Base-by-base conservation (phyloP, 2,888 invertebrate genomes). In the Agonopterix arenella region DNA sequence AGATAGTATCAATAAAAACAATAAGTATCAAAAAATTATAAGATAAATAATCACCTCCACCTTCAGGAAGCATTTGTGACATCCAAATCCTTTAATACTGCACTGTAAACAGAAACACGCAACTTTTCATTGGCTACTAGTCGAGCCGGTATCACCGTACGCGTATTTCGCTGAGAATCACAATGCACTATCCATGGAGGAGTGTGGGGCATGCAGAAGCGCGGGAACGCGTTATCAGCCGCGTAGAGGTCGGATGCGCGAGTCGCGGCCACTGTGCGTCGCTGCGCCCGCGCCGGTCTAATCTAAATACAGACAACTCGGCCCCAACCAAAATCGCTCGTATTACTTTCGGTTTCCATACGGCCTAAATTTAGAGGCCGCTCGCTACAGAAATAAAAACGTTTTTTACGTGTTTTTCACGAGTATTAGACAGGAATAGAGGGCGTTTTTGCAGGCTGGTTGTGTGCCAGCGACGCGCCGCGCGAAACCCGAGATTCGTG, bases 331-430 rank as follows among this genome's bases (percentile, higher is more conserved):
- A 89, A 88, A 84, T 81, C 84, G 67, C 85, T 77, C 80, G 82
- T 81, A 84, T 84, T 77, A 85, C 84, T 88, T 88, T 84, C 84
- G 72, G 80, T 82, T 84, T 81, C 77, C 83, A 82, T 85, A 82
- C 85, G 82, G 78, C 85, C 88, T 88, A 89, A 85, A 83, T 82
- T 86, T 89, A 89, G 88, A 84, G 82, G 80, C 77, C 79, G 84
- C 81, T 82, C 71, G 77, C 79, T 77, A 80, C 84, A 76, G 79
- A 89, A 89, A 88, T 88, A 88, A 86, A 85, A 84, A 74, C 71
- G 80, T 83, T 85, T 85, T n/a, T 86, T 88, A 86, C 84, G 83
- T 82, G 84, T 84, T 86, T 85, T 81, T 72, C 71, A 62, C 68
- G 70, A 64, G 66, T 53, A 68, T 71, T 81, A 84, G 84, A 76